A percentile compares a stretch with the other conserved stretches of the same genome.
These are phyloP conservation scores for Metellina segmentata DNA, from an alignment of 2,888 invertebrate genomes.

Conservation along the genomic window DNA sequence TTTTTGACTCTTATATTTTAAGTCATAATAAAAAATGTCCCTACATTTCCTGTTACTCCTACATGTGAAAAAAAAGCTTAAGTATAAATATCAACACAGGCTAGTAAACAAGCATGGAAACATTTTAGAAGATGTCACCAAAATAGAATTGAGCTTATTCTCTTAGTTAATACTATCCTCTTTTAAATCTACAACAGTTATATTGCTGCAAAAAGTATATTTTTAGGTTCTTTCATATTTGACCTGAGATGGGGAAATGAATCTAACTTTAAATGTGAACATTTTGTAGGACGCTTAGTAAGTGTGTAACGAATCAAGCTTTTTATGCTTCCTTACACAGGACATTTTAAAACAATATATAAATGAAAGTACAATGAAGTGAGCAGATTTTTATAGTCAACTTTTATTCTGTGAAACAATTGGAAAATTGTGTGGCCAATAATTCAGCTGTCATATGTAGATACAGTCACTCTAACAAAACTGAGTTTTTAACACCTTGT, in stretches of 20 bases:
- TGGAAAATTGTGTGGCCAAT: constrained; percentile 61
- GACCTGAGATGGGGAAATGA: background rate
- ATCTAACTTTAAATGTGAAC: background rate
- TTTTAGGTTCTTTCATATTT: background rate
- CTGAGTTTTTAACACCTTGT: constrained; percentile 62
- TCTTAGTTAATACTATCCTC: background rate
- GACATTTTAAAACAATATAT: constrained; percentile 46
- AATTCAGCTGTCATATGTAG: constrained; percentile 63
- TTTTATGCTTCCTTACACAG: constrained; percentile 63
- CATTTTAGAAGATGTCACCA: background rate
- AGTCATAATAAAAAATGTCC: too few species aligned
- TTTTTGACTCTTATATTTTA: too few species aligned
- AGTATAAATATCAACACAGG: too few species aligned
- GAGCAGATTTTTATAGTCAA: constrained; percentile 64
- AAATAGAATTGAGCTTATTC: background rate
- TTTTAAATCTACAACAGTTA: background rate
- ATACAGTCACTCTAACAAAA: constrained; percentile 67
- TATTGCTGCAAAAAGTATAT: background rate
- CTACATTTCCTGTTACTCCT: too few species aligned
- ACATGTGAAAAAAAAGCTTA: too few species aligned
- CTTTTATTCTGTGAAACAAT: constrained; percentile 52
- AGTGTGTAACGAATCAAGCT: constrained; percentile 49
- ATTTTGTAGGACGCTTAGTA: constrained; percentile 21
- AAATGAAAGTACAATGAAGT: constrained; percentile 40
- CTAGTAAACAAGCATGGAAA: background rate